Evolutionary conservation across 2,797 vertebrate genomes (phyloP), one percentile per base, ranked within the genome.

Genomic region (Phoxinus dragarum): DNA sequence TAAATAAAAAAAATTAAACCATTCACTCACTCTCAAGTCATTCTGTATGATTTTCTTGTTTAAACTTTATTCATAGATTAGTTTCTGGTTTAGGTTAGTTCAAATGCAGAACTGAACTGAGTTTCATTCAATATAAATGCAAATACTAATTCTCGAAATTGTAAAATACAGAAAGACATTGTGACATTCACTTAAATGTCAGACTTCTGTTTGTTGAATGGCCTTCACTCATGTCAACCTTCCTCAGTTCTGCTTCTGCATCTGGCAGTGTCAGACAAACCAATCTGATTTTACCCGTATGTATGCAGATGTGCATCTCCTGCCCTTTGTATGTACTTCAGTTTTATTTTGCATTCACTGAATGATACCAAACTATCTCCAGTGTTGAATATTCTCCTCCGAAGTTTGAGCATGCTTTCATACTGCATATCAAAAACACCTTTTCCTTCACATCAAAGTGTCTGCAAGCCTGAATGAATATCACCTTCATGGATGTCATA

Each of bases 121-220:
- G 49, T 31, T 34, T 34, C 17, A 11, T 34, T 52, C 19, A 74
- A 11, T 21, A 12, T 3, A 27, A 49, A 74, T 11, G 16, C 27
- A 64, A 64, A 6, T 31, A n/a, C 54, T 3, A 56, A 9, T 21
- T 54, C 52, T 54, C 19, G 0, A 64, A 64, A 31, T 7, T 1
- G 16, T 31, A 5, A 64, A 64, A 10, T 16, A 64, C 1, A 64
- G 21, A 52, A 7, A n/a, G 76, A 81, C 77, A 47, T 49, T 19
- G 7, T 72, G 36, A 81, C 79, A 82, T 80, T 82, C 56, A 73
- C n/a, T 42, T 16, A 74, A 85, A 88, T 79, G 83, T 81, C 83
- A 87, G 42, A 72, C 36, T 64, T 82, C n/a, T 27, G 54, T 66
- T 34, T 64, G 66, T 64, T 82, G 61, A 78, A 34, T 10, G 59